A percentile compares a stretch with the other conserved stretches of the same genome.
phyloP scores from a whole-genome alignment of 2,797 vertebrate genomes.

The Synaphobranchus kaupii region DNA sequence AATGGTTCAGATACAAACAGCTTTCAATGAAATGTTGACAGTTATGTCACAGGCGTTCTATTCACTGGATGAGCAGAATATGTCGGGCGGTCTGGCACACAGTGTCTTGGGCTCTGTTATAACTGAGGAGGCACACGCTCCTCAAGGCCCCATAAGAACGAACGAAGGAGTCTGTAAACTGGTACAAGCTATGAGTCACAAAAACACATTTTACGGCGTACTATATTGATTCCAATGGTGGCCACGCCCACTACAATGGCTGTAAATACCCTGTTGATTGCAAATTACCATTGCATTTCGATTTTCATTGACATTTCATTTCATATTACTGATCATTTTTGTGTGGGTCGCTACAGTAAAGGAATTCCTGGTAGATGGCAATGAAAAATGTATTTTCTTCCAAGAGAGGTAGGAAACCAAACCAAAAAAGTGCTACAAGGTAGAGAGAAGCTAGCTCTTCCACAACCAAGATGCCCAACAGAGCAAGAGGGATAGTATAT shows the following conservation, averaged over 20 bases:
- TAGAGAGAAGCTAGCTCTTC: neutral
- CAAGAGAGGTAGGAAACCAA: neutral
- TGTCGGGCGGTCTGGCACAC: neutral
- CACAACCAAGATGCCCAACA: neutral
- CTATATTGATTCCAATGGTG: neutral
- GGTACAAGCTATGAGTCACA: neutral
- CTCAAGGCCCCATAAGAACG: neutral
- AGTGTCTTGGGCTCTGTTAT: neutral
- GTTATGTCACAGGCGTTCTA: neutral
- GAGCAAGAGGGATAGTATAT: neutral
- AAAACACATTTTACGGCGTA: neutral
- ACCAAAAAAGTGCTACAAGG: neutral
- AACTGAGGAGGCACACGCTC: neutral
- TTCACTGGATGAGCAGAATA: neutral
- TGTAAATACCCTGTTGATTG: neutral
- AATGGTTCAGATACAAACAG: neutral
- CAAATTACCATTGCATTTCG: neutral
- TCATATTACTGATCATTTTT: no score
- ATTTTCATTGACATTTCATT: no score
- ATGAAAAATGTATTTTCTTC: neutral
- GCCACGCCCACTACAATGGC: neutral
- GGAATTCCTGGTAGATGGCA: neutral
- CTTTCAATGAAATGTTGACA: neutral
- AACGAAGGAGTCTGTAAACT: neutral
- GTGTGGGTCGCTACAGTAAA: neutral